Evolutionary conservation across 1,140 invertebrate species (phyloP).

Genomic region (Armadillidium nasatum): DNA sequence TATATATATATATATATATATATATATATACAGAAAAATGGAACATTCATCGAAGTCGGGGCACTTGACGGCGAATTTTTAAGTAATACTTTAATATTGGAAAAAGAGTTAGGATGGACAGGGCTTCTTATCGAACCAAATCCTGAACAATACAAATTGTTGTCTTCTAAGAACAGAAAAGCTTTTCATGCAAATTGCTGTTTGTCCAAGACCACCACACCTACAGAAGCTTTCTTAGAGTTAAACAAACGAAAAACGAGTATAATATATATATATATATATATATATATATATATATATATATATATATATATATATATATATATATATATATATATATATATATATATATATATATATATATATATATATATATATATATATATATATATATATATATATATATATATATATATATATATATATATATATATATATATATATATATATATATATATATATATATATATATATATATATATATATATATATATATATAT

Average conservation of each 20-base stretch:
- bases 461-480: too few relatives aligned
- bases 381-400: too few relatives aligned
- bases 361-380: conserved; percentile 20
- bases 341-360: conserved; percentile 16
- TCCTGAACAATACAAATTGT: conserved; percentile 50
- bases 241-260: background rate
- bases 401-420: too few relatives aligned
- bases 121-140: conserved; percentile 62
- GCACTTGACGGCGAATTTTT: conserved; percentile 52
- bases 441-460: too few relatives aligned
- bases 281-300: background rate
- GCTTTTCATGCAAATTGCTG: conserved; percentile 59
- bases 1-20: background rate
- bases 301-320: too few relatives aligned
- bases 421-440: too few relatives aligned
- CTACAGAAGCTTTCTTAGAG: background rate
- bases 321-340: conserved; percentile 2
- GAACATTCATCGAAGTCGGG: conserved; percentile 61
- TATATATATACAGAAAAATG: background rate
- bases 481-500: too few relatives aligned
- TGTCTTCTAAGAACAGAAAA: conserved; percentile 35
- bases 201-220: conserved; percentile 48
- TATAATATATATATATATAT: conserved; percentile 10
- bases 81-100: conserved; percentile 61
- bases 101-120: conserved; percentile 64